Conservation (phyloP, 2,113 vertebrate species). For the Phodopus roborovskii region DNA sequence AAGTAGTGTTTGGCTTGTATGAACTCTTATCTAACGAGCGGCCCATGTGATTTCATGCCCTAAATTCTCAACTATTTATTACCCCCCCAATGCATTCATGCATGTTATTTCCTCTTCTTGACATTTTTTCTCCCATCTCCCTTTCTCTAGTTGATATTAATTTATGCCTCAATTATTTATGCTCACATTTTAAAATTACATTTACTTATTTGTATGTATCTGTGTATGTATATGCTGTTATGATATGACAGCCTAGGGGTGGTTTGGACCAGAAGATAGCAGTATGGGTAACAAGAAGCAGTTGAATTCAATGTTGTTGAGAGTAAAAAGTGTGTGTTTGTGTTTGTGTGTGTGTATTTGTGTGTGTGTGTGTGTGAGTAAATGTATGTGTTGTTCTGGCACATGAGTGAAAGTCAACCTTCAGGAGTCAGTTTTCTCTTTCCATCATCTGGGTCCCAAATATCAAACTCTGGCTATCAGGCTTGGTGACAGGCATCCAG, state of each 20-base stretch:
- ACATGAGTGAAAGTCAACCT: background rate
- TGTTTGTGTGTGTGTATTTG: background rate
- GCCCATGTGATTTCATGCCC: background rate
- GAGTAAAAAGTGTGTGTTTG: background rate
- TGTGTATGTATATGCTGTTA: background rate
- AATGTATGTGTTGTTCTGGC: background rate
- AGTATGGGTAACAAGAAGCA: background rate
- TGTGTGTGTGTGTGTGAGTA: background rate
- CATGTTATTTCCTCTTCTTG: background rate
- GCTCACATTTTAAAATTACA: background rate
- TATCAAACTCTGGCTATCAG: background rate
- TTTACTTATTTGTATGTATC: background rate
- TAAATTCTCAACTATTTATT: conserved; percentile 28
- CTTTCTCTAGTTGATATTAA: background rate
- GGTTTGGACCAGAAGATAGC: background rate
- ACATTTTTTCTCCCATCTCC: background rate
- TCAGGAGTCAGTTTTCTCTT: background rate
- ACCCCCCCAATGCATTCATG: background rate
- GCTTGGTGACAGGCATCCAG: no score
- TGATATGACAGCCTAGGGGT: background rate
- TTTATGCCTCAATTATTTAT: background rate
- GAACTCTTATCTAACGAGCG: background rate
- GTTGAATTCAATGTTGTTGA: background rate
- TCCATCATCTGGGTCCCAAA: background rate
- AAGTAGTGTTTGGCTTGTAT: background rate